A percentile compares a stretch with the other conserved stretches of the same genome.
Evolutionary conservation across 1,140 invertebrate species (phyloP).

Genomic region (Drosophila oshimai): DNA sequence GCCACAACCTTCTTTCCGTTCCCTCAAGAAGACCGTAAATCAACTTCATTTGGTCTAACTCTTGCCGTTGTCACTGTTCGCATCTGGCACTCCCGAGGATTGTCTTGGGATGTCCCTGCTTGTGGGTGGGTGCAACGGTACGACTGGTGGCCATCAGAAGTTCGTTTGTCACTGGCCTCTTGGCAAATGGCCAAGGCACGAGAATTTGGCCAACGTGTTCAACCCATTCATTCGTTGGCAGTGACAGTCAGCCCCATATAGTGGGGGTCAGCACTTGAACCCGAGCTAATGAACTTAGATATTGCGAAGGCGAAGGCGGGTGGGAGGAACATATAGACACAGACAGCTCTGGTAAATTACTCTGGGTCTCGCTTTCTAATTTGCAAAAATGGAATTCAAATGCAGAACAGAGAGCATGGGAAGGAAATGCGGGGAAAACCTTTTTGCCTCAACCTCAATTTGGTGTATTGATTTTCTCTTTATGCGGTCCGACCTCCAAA

Average conservation of each 20-base stretch:
- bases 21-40: background rate
- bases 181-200: conserved; percentile 48
- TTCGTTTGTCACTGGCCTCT: conserved; percentile 24
- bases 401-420: conserved; percentile 25
- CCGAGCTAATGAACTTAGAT: conserved; percentile 44
- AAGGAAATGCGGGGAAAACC: conserved; percentile 21
- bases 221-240: conserved; percentile 49
- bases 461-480: conserved; percentile 64
- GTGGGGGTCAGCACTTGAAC: conserved; percentile 60
- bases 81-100: conserved; percentile 1
- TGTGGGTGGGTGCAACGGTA: background rate
- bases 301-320: background rate
- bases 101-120: conserved; percentile 13
- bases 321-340: conserved; percentile 3
- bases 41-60: conserved; percentile 13
- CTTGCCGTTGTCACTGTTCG: background rate
- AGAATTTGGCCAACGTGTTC: conserved; percentile 32
- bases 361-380: conserved; percentile 67
- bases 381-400: conserved; percentile 69
- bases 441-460: conserved; percentile 59
- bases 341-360: conserved; percentile 63
- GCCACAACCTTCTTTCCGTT: background rate
- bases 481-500: conserved; percentile 48
- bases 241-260: conserved; percentile 31
- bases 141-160: conserved; percentile 50